Base-by-base conservation (phyloP, 1,140 invertebrate genomes). In the Apis cerana region DNA sequence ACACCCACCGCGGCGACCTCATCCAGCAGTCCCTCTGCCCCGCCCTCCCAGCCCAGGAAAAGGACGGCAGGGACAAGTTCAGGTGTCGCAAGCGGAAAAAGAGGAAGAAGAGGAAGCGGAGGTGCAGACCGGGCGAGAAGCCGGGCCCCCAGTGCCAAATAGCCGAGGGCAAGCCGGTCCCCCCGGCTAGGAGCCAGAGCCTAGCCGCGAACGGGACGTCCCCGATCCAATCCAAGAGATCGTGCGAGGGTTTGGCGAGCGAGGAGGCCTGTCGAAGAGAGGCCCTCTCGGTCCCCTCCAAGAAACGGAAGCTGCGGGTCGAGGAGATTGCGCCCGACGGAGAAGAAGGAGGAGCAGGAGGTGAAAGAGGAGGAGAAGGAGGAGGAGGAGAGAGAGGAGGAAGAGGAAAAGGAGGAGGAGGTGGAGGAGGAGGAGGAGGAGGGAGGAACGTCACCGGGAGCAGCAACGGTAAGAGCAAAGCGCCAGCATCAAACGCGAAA, bases 231-330 rank as follows among this genome's bases (percentile, higher is more conserved):
- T 89, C 90, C 2, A 93, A 92, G 82, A 89, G 90, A 33, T 91
- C 91, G 12, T 93, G 93, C 80, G 91, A 93, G 72, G 88, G 86
- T 8, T 85, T 90, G 7, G 89, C 90, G 17, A 89, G 85, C 83
- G 92, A 93, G 64, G 91, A 92, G 19, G 85, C 88, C 50, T 91
- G 90, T 64, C 87, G 89, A 10, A 86, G 88, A 11, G 90, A 93
- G 68, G 84, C 83, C 1, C 87, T 91, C 1, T 89, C 92, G 69
- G 85, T 90, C 13, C 84, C 91, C 10, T 88, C 91, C 7, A 91
- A 91, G 67, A 93, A 93, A 84, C 84, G 91, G 48, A 93, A 93
- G 80, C 92, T 91, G n/a, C 92, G 93, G 90, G 92, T 92, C 56
- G 70, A 64, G 3, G 85, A 58, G 79, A n/a, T 27, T 54, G 76